Conservation (phyloP, 2,888 invertebrate species). For the Hoplodrina blanda region DNA sequence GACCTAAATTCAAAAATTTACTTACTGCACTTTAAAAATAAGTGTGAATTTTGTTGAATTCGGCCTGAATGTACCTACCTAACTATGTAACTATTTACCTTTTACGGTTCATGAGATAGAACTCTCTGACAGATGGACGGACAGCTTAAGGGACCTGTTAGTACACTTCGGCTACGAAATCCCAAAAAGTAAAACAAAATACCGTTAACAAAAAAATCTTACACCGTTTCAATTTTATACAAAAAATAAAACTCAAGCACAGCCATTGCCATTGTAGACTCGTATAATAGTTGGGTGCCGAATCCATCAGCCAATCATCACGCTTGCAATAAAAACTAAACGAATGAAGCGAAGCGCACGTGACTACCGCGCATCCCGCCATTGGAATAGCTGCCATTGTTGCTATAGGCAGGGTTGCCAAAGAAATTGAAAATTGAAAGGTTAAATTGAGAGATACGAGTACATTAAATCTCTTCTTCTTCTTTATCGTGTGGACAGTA, state of each 20-base stretch:
- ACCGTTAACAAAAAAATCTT: constrained; percentile 30
- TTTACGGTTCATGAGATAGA: too few species aligned
- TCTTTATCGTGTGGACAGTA: too few species aligned
- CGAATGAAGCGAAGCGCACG: constrained; percentile 65
- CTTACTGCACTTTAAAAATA: too few species aligned
- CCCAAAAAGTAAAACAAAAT: background rate
- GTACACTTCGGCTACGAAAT: background rate
- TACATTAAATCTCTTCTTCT: too few species aligned
- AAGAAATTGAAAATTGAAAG: background rate
- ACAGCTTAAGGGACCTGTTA: too few species aligned
- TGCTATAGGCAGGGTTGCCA: constrained; percentile 33
- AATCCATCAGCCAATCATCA: constrained; percentile 48
- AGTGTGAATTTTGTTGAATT: too few species aligned
- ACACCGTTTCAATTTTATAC: constrained; percentile 12
- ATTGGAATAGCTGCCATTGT: constrained; percentile 50
- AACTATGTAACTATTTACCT: too few species aligned
- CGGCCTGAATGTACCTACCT: too few species aligned
- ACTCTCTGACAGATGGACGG: too few species aligned
- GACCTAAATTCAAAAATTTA: too few species aligned
- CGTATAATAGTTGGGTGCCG: constrained; percentile 32
- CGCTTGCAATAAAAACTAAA: constrained; percentile 50
- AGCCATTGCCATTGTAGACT: constrained; percentile 37
- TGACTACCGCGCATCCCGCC: constrained; percentile 70
- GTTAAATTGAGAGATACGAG: too few species aligned
- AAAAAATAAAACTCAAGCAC: constrained; percentile 15